Evolutionary conservation across 2,888 invertebrate species (phyloP).

Genomic region (Ptychoptera contaminata): DNA sequence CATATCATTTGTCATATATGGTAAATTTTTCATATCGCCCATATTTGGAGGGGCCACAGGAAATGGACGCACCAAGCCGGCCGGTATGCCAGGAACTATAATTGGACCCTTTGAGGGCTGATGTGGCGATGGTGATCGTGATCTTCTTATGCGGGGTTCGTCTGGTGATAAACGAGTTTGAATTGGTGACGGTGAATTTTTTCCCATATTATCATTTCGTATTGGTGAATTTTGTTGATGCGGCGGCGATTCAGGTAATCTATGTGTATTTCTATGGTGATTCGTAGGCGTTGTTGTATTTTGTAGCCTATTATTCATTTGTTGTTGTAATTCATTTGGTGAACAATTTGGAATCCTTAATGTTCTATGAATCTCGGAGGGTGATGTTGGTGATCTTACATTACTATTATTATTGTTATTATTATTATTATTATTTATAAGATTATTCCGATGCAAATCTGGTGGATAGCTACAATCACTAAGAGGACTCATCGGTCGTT

Average conservation of each 20-base stretch:
- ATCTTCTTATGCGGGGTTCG: conserved; percentile 14
- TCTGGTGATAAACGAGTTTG: conserved; percentile 20
- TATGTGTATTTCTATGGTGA: conserved; percentile 15
- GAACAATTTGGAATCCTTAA: conserved; percentile 7
- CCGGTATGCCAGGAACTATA: conserved; percentile 24
- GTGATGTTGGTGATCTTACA: conserved; percentile 1
- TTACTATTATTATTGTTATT: no score
- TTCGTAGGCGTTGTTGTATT: conserved; percentile 11
- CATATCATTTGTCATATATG: conserved; percentile 26
- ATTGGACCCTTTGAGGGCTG: conserved; percentile 26
- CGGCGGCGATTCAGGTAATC: conserved; percentile 25
- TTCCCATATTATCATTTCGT: conserved; percentile 13
- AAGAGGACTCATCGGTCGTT: conserved; percentile 9
- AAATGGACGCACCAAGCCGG: conserved; percentile 27
- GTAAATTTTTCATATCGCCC: conserved; percentile 29
- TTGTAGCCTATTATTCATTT: conserved; percentile 9
- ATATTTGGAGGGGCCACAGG: conserved; percentile 21
- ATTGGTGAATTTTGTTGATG: conserved; percentile 25
- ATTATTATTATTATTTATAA: no score
- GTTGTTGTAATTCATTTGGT: conserved; percentile 7
- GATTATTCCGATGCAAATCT: conserved; percentile 1
- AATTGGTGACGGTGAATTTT: conserved; percentile 19
- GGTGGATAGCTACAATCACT: conserved; percentile 10
- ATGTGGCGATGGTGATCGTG: conserved; percentile 19
- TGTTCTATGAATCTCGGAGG: conserved; percentile 5